These are phyloP conservation scores for Allobates femoralis DNA, from an alignment of 2,797 vertebrate genomes.

Conservation along the genomic window DNA sequence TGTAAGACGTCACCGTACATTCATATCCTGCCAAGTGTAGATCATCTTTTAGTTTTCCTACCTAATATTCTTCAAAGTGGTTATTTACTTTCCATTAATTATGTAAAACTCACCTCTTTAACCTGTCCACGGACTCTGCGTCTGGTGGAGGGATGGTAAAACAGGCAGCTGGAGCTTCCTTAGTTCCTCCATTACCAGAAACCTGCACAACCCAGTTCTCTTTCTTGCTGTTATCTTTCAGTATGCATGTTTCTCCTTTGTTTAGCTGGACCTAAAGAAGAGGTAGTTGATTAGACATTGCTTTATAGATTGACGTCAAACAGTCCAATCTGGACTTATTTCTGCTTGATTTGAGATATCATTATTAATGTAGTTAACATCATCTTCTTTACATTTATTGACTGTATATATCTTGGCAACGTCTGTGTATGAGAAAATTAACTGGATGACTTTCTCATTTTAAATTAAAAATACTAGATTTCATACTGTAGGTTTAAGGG, in stretches of 20 bases:
- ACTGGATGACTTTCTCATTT: no score
- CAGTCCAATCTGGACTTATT: no score
- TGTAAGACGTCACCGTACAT: background rate
- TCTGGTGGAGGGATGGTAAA: conserved; percentile 90
- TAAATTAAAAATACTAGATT: no score
- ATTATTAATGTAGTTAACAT: no score
- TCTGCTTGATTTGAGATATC: no score
- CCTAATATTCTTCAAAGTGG: background rate
- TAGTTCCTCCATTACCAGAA: conserved; percentile 71
- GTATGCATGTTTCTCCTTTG: conserved; percentile 81
- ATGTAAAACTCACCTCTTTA: conserved; percentile 80
- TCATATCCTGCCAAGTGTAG: background rate
- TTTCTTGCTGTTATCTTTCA: conserved; percentile 83
- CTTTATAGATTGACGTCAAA: background rate
- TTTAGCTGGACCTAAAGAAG: conserved; percentile 78
- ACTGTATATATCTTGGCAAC: no score
- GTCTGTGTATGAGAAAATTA: no score
- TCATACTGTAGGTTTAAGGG: no score
- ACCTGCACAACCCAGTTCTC: conserved; percentile 85
- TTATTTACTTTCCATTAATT: background rate
- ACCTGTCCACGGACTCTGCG: conserved; percentile 80
- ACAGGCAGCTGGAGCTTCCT: conserved; percentile 85
- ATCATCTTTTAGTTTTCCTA: background rate
- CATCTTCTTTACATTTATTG: no score
- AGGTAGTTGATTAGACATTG: background rate